These are phyloP conservation scores for Myodes glareolus DNA, from an alignment of 2,113 vertebrate genomes.

Conservation along the genomic window DNA sequence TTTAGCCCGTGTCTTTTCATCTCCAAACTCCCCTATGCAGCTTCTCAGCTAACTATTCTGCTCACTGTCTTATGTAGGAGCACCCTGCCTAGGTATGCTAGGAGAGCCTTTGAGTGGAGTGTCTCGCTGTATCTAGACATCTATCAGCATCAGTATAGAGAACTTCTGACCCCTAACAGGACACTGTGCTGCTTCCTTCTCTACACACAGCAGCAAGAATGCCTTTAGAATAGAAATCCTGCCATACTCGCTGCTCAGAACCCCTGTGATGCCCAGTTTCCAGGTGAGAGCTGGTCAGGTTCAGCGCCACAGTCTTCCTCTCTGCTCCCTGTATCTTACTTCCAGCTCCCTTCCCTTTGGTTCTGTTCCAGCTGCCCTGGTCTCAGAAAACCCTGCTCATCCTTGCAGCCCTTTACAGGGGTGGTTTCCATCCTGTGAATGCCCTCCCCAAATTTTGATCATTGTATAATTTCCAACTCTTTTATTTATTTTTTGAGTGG, in stretches of 20 bases:
- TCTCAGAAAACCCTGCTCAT: neutral
- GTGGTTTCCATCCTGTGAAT: neutral
- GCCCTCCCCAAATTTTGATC: too few relatives aligned
- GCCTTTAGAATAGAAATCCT: neutral
- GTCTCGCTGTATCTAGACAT: neutral
- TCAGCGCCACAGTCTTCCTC: neutral
- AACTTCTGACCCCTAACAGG: neutral
- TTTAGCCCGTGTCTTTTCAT: neutral
- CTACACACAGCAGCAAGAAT: neutral
- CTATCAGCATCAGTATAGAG: neutral
- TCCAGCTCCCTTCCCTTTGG: fast-evolving
- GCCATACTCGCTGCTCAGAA: neutral
- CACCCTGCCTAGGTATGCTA: neutral
- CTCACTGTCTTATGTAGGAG: neutral
- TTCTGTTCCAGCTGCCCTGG: too few relatives aligned
- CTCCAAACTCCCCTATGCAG: neutral
- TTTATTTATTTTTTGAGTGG: neutral
- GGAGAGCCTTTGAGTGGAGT: neutral
- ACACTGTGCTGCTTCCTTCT: neutral
- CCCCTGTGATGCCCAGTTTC: fast-evolving
- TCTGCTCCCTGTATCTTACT: neutral
- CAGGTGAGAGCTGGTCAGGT: neutral
- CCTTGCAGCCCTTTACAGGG: neutral
- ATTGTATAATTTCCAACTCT: too few relatives aligned
- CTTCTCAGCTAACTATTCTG: neutral